Evolutionary conservation across 2,888 invertebrate species (phyloP).

Genomic region (Temnothorax unifasciatus): DNA sequence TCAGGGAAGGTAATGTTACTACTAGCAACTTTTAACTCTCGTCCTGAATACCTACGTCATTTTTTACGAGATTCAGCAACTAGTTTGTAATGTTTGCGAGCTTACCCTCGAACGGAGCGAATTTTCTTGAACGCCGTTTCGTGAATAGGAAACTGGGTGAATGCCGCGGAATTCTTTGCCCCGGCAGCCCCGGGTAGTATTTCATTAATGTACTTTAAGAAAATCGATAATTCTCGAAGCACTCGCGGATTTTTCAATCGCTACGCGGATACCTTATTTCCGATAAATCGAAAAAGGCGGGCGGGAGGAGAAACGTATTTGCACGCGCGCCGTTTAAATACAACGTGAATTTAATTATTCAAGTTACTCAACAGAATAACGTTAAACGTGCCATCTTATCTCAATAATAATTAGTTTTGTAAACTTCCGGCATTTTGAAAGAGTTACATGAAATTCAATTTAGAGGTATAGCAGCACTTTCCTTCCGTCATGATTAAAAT

Average conservation of each 20-base stretch:
- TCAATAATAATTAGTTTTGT: not conserved
- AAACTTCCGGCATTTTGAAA: not conserved
- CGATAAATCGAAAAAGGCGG: not conserved
- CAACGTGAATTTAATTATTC: constrained; percentile 11
- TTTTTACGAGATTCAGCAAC: constrained; percentile 43
- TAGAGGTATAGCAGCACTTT: not conserved
- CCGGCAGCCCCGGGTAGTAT: not conserved
- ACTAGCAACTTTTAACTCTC: constrained; percentile 25
- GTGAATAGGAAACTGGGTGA: constrained; percentile 40
- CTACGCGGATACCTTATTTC: not conserved
- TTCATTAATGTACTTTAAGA: constrained; percentile 34
- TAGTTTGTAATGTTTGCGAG: constrained; percentile 43
- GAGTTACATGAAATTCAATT: not conserved
- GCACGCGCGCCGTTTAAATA: not conserved
- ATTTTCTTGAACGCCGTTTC: constrained; percentile 40
- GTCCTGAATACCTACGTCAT: constrained; percentile 36
- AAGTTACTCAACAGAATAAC: not conserved
- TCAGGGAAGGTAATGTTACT: constrained; percentile 7
- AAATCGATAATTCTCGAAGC: constrained; percentile 36
- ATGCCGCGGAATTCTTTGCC: constrained; percentile 36
- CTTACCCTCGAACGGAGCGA: constrained; percentile 4
- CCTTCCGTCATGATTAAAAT: constrained; percentile 1
- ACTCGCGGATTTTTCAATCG: constrained; percentile 26
- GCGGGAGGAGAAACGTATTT: not conserved
- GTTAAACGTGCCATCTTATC: not conserved